phyloP scores from a whole-genome alignment of 2,888 invertebrate genomes.

The Drosophila mayaguana region DNA sequence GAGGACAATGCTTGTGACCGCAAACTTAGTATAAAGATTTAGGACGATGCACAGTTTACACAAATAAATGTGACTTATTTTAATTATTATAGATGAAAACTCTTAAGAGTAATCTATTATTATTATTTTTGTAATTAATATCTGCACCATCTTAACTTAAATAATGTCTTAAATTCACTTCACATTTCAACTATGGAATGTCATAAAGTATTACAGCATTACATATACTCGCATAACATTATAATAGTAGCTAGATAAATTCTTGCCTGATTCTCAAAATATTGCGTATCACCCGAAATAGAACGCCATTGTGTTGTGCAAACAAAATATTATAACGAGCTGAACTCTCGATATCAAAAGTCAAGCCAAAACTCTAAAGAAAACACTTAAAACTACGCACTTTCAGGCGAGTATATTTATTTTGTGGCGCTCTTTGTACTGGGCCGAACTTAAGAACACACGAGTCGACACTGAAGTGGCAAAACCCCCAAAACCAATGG shows the following conservation, averaged over 20 bases:
- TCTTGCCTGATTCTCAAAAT: background rate
- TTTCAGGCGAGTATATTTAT: slow-evolving; percentile 5
- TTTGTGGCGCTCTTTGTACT: slow-evolving; percentile 34
- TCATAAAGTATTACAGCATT: background rate
- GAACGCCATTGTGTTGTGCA: slow-evolving; percentile 15
- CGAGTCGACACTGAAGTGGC: slow-evolving; percentile 60
- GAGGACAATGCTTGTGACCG: background rate
- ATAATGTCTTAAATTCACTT: background rate
- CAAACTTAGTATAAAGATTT: background rate
- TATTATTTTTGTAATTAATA: no score
- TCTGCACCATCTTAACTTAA: no score
- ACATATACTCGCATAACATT: background rate
- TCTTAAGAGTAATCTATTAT: no score
- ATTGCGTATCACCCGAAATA: slow-evolving; percentile 19
- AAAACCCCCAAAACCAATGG: slow-evolving; percentile 10
- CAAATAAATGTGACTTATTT: background rate
- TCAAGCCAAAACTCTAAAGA: slow-evolving; percentile 28
- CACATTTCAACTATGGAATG: background rate
- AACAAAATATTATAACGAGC: slow-evolving; percentile 31
- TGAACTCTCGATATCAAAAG: slow-evolving; percentile 35
- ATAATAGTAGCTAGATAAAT: background rate
- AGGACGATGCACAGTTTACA: background rate
- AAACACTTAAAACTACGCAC: slow-evolving; percentile 40
- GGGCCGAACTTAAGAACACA: slow-evolving; percentile 47
- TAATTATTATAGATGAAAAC: no score